Percentiles rank a stretch among this genome's conserved stretches.
phyloP scores from a whole-genome alignment of 2,113 vertebrate genomes.

The Casuarius casuarius region DNA sequence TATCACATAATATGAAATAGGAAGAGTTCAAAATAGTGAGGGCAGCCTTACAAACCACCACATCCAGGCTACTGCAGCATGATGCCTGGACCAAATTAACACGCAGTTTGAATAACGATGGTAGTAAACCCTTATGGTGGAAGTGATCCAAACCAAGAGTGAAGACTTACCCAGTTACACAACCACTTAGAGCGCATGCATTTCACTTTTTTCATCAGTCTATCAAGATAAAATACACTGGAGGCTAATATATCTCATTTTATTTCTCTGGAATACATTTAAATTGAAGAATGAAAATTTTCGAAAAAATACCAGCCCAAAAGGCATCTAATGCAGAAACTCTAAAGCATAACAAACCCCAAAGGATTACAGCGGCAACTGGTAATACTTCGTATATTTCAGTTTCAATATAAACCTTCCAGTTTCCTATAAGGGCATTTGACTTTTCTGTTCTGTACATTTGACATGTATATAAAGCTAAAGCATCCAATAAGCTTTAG shows the following conservation, averaged over 20 bases:
- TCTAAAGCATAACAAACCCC: background rate
- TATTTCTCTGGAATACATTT: background rate
- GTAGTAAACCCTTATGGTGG: background rate
- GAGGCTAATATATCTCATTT: background rate
- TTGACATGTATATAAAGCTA: background rate
- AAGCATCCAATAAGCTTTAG: background rate
- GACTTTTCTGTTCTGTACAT: background rate
- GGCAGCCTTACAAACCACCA: background rate
- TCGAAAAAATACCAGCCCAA: background rate
- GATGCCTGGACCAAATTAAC: background rate
- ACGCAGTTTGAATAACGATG: accelerated
- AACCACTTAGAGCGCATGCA: accelerated
- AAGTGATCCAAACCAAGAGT: background rate
- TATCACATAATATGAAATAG: background rate
- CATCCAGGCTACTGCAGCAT: background rate
- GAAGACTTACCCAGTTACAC: background rate
- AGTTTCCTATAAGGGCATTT: background rate
- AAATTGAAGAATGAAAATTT: background rate
- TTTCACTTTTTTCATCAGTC: background rate
- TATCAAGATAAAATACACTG: background rate
- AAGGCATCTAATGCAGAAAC: background rate
- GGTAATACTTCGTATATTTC: background rate
- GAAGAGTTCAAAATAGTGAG: accelerated
- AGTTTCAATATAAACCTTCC: background rate
- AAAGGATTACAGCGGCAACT: background rate